Conservation (phyloP, 2,888 invertebrate species). For the Panzeria rudis region DNA sequence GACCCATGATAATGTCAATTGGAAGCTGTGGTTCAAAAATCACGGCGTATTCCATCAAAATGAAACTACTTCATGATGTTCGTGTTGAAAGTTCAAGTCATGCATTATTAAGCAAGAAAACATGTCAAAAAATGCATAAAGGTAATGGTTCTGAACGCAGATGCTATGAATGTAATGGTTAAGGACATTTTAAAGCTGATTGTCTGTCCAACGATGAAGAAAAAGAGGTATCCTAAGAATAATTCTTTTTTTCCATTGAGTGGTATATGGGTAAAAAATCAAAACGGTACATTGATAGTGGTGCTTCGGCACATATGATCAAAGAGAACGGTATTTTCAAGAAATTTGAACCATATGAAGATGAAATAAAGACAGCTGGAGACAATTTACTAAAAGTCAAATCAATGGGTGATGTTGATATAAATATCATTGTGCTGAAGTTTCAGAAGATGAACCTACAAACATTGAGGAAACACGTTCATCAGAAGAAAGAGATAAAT, state of each 20-base stretch:
- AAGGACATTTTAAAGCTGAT: constrained; percentile 46
- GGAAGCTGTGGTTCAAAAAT: constrained; percentile 63
- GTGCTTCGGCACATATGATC: no score
- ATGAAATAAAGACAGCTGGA: neutral
- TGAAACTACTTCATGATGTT: no score
- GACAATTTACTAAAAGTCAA: neutral
- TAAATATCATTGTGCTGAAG: neutral
- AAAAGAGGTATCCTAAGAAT: constrained; percentile 12
- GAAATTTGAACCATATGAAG: no score
- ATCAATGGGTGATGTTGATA: neutral
- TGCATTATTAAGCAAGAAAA: constrained; percentile 10
- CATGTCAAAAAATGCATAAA: constrained; percentile 25
- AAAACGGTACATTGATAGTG: neutral
- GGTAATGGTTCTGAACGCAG: constrained; percentile 10
- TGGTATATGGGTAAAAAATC: neutral
- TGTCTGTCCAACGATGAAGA: constrained; percentile 5
- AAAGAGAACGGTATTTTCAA: no score
- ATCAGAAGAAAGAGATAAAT: no score
- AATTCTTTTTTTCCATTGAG: constrained; percentile 31
- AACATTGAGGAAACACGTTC: no score
- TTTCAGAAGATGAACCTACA: no score
- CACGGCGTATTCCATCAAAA: no score
- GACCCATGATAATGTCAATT: constrained; percentile 72
- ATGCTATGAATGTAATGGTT: constrained; percentile 34
- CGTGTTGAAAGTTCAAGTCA: no score